These are phyloP conservation scores for Heliconius hermathena DNA, from an alignment of 1,140 invertebrate genomes.

Conservation along the genomic window DNA sequence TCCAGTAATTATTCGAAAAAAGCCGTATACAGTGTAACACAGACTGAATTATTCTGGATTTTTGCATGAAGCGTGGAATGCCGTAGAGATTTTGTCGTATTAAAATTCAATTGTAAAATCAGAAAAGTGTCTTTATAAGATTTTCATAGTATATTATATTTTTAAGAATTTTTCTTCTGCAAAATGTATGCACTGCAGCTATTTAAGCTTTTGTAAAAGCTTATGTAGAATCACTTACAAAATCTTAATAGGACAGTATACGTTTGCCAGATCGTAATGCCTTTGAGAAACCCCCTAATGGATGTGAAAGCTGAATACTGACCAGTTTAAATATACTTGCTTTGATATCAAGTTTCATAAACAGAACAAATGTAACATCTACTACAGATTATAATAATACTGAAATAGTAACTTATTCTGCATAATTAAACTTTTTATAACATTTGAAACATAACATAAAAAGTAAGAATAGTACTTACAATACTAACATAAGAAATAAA, in stretches of 20 bases:
- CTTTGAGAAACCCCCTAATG: slow-evolving; percentile 30
- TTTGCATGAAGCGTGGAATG: background rate
- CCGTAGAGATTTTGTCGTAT: background rate
- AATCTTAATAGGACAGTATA: slow-evolving; percentile 2
- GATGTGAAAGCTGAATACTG: slow-evolving; percentile 32
- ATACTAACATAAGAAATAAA: too few relatives aligned
- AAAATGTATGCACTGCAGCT: background rate
- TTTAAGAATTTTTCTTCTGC: background rate
- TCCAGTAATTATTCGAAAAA: slow-evolving; percentile 73
- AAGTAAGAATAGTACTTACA: too few relatives aligned
- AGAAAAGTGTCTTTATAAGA: background rate
- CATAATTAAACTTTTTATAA: too few relatives aligned
- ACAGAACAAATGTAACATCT: background rate
- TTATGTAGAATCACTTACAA: slow-evolving; percentile 7
- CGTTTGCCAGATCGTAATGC: background rate
- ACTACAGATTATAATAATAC: background rate
- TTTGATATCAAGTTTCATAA: background rate
- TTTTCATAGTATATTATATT: background rate
- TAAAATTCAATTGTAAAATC: background rate
- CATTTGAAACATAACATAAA: too few relatives aligned
- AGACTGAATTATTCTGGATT: slow-evolving; percentile 7
- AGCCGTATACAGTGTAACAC: slow-evolving; percentile 38
- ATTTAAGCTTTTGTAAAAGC: background rate
- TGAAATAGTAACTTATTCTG: too few relatives aligned
- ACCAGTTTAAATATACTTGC: background rate